Conservation (phyloP, 2,113 vertebrate species). For the Cyanoramphus novaezelandiae region DNA sequence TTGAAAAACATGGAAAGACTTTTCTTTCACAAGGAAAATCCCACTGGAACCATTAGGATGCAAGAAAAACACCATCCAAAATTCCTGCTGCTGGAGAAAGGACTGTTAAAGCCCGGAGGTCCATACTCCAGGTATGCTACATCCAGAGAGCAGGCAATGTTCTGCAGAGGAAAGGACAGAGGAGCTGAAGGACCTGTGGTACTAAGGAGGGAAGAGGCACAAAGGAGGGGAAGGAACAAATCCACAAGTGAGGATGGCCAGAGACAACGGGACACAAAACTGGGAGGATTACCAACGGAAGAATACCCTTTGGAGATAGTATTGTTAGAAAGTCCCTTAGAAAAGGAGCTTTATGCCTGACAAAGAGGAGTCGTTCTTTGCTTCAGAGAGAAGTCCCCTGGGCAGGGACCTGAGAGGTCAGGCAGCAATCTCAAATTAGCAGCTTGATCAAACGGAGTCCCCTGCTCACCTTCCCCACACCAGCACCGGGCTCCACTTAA, state of each 20-base stretch:
- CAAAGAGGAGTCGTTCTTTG: slow-evolving; percentile 5
- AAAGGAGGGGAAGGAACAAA: not conserved
- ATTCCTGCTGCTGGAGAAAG: not conserved
- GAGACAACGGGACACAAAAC: not conserved
- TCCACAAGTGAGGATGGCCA: not conserved
- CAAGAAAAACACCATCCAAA: not conserved
- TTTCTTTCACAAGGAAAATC: slow-evolving; percentile 1
- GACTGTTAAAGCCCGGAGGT: not conserved
- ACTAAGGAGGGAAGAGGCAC: not conserved
- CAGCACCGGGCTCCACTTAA: not conserved
- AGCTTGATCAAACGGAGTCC: not conserved
- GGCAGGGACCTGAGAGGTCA: not conserved
- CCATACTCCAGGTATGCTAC: not conserved
- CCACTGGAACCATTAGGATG: not conserved
- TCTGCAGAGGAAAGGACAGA: not conserved
- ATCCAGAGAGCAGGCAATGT: not conserved
- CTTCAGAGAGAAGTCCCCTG: slow-evolving; percentile 32
- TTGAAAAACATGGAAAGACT: not conserved
- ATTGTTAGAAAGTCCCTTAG: not conserved
- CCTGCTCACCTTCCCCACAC: not conserved
- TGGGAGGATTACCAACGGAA: slow-evolving; percentile 5
- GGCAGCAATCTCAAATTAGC: slow-evolving; percentile 2
- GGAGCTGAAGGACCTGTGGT: not conserved
- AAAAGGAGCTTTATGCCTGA: slow-evolving; percentile 23
- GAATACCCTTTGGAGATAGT: slow-evolving; percentile 8